Conservation (phyloP, 2,797 vertebrate species). For the Rhincodon typus region DNA sequence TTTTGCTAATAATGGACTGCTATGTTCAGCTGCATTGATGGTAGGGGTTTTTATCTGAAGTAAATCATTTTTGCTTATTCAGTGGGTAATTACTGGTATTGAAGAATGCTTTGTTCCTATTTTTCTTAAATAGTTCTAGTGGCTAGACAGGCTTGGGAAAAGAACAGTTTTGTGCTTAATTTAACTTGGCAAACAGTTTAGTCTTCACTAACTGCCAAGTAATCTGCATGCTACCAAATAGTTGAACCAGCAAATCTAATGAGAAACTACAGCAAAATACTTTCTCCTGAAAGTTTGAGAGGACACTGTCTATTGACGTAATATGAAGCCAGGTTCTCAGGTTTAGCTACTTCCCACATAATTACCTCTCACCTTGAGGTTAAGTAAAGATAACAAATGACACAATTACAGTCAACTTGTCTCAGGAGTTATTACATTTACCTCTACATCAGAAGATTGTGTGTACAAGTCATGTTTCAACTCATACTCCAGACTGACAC, state of each 20-base stretch:
- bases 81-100: constrained; percentile 51
- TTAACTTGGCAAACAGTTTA: constrained; percentile 55
- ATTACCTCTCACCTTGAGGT: neutral
- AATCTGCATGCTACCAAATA: constrained; percentile 39
- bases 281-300: neutral
- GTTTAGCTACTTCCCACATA: neutral
- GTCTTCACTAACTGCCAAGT: constrained; percentile 53
- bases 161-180: constrained; percentile 56
- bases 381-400: neutral
- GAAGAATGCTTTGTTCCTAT: constrained; percentile 50
- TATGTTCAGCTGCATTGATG: constrained; percentile 53
- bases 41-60: constrained; percentile 40
- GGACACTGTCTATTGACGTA: neutral
- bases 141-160: constrained; percentile 55
- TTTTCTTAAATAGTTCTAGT: constrained; percentile 52
- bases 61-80: constrained; percentile 48
- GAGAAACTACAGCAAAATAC: neutral
- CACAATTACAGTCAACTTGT: neutral
- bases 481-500: neutral
- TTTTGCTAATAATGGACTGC: constrained; percentile 53
- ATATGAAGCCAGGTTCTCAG: neutral
- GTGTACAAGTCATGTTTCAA: neutral
- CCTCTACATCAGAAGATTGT: neutral
- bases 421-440: neutral
- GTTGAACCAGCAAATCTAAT: neutral